phyloP scores from a whole-genome alignment of 2,113 vertebrate genomes.

The Astur gentilis region DNA sequence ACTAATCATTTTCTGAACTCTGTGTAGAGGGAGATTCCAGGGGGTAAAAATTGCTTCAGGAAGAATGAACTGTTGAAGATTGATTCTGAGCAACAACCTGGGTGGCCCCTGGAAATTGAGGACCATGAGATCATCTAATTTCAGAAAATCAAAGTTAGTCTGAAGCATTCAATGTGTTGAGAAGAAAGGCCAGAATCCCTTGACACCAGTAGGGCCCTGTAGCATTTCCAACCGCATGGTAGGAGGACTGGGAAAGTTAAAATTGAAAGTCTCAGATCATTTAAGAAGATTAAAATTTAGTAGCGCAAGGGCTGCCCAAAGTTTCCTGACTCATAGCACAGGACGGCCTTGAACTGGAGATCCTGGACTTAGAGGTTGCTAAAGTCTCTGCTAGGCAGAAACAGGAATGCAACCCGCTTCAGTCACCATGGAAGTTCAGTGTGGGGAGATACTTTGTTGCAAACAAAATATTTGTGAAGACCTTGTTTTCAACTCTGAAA shows the following conservation, averaged over 20 bases:
- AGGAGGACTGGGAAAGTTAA: not conserved
- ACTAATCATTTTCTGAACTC: not conserved
- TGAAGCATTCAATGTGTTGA: not conserved
- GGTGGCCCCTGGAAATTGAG: slow-evolving; percentile 23
- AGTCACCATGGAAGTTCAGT: not conserved
- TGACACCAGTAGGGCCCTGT: not conserved
- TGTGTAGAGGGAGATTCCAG: not conserved
- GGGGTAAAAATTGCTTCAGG: not conserved
- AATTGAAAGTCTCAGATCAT: not conserved
- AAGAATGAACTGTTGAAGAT: not conserved
- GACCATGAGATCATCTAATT: slow-evolving; percentile 28
- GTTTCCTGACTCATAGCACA: not conserved
- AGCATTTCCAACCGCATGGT: not conserved
- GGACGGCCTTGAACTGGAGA: not conserved
- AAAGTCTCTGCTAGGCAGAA: not conserved
- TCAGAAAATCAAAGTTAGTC: slow-evolving; percentile 8
- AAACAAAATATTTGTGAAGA: slow-evolving; percentile 14
- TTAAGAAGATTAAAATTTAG: not conserved
- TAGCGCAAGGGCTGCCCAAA: not conserved
- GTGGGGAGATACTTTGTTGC: not conserved
- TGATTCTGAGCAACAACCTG: not conserved
- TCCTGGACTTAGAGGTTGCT: not conserved
- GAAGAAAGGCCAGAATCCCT: not conserved
- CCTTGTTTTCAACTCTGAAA: not conserved
- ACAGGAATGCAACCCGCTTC: not conserved